These are phyloP conservation scores for Rhinolophus ferrumequinum DNA, from an alignment of 2,113 vertebrate genomes.

Conservation along the genomic window DNA sequence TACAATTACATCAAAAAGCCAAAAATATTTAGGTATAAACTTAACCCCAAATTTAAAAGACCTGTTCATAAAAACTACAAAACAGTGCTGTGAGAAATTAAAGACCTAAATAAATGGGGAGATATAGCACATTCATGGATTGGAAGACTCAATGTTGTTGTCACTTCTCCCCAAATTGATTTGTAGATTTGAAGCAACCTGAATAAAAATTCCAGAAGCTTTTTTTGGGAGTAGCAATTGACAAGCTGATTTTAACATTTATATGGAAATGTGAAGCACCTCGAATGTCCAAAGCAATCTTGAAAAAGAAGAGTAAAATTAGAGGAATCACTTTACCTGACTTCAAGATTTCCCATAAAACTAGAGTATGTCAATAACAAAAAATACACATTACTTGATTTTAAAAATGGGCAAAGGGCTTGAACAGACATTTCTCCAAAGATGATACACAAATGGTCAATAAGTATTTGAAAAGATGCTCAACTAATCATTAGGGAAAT, in stretches of 20 bases:
- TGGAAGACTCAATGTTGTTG: not conserved
- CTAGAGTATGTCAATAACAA: not conserved
- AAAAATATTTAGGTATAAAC: conserved; percentile 4
- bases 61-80: not conserved
- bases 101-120: conserved; percentile 3
- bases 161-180: not conserved
- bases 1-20: not conserved
- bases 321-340: not conserved
- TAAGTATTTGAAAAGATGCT: not conserved
- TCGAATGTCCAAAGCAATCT: not conserved
- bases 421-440: conserved; percentile 4
- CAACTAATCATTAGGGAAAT: not conserved
- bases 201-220: not conserved
- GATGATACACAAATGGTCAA: not conserved
- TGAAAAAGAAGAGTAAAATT: conserved; percentile 27
- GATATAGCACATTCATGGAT: not conserved
- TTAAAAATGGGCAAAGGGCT: not conserved
- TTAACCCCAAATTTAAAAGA: not conserved
- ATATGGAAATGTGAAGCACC: not conserved
- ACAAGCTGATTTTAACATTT: not conserved
- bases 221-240: not conserved
- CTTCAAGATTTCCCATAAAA: not conserved
- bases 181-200: conserved; percentile 29
- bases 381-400: not conserved
- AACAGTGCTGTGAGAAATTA: not conserved